phyloP scores from a whole-genome alignment of 92 coral and sea anemone species.

The Actinernus sp. region DNA sequence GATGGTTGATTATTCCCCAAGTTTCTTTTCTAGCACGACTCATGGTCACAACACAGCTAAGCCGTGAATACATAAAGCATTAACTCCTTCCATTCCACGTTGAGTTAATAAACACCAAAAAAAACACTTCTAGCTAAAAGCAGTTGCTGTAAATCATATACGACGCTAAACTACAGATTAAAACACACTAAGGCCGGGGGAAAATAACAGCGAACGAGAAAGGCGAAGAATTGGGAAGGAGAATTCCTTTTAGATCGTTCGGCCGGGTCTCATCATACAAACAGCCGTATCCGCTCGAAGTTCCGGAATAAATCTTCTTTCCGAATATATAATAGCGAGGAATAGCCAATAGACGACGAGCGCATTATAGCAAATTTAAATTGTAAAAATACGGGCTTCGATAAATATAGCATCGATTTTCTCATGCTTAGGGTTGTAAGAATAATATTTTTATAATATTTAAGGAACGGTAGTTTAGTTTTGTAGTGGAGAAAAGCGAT shows the following conservation, averaged over 20 bases:
- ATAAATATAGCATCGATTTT: neutral
- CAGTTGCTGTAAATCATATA: no score
- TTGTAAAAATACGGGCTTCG: conserved; percentile 54
- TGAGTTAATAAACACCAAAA: neutral
- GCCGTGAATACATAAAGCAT: conserved; percentile 11
- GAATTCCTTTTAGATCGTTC: conserved; percentile 67
- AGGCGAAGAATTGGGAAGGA: conserved; percentile 19
- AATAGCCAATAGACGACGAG: conserved; percentile 61
- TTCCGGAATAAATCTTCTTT: conserved; percentile 91
- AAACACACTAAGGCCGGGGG: neutral
- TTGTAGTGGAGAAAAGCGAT: no score
- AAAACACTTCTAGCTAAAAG: neutral
- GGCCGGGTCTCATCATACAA: conserved; percentile 45
- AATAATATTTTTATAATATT: no score
- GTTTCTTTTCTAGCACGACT: conserved; percentile 9
- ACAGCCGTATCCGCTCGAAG: conserved; percentile 93
- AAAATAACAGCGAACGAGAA: conserved; percentile 4
- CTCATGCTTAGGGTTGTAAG: neutral
- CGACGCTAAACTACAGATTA: no score
- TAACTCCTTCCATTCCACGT: conserved; percentile 16
- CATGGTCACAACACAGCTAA: conserved; percentile 20
- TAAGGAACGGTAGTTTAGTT: no score
- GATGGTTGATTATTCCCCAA: conserved; percentile 14
- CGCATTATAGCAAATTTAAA: conserved; percentile 74
- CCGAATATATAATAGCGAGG: conserved; percentile 69